A percentile compares a stretch with the other conserved stretches of the same genome.
Conservation (phyloP, 2,888 invertebrate genomes). For the Apamea epomidion region DNA sequence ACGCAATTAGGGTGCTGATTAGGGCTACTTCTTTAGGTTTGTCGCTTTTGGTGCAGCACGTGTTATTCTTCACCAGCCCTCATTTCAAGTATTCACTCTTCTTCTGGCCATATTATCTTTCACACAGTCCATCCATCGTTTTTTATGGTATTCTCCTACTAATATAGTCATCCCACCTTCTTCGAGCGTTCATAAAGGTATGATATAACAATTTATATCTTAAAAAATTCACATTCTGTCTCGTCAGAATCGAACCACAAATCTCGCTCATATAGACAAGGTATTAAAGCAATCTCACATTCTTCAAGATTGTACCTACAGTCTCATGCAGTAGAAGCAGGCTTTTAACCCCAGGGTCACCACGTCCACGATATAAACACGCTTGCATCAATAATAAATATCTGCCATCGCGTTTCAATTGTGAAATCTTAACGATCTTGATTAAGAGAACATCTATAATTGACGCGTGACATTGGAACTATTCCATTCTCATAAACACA, state of each 20-base stretch:
- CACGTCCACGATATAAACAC: background rate
- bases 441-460: constrained; percentile 3
- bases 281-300: background rate
- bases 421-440: constrained; percentile 17
- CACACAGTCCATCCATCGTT: background rate
- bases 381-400: constrained; percentile 19
- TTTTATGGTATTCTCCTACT: background rate
- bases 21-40: background rate
- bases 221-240: background rate
- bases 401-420: constrained; percentile 22
- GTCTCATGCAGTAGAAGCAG: background rate
- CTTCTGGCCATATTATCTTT: background rate
- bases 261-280: background rate
- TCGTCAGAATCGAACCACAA: background rate
- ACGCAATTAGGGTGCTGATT: no score
- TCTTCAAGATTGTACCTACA: background rate
- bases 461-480: background rate
- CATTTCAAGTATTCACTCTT: background rate
- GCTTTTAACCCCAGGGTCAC: no score
- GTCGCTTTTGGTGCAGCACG: background rate
- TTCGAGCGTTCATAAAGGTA: background rate
- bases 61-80: background rate
- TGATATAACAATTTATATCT: background rate
- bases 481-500: constrained; percentile 1
- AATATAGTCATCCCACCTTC: background rate